Conservation (phyloP, 2,797 vertebrate species). For the Decapterus maruadsi region DNA sequence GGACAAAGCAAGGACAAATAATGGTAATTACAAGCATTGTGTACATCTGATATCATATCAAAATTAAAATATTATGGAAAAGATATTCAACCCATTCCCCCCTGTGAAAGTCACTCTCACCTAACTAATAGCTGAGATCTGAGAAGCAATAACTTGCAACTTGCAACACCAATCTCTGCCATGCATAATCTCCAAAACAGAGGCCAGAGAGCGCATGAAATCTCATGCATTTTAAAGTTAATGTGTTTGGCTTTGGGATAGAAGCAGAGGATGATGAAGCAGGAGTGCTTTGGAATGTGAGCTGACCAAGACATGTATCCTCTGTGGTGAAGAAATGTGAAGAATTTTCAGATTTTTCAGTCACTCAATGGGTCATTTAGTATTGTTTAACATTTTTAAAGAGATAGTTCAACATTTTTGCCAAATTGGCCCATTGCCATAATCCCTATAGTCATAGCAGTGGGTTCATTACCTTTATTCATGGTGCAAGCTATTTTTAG, state of each 20-base stretch:
- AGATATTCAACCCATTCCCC: no score
- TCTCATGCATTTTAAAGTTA: neutral
- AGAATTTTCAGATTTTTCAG: neutral
- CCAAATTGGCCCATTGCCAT: no score
- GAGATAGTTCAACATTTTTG: no score
- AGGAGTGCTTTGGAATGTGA: neutral
- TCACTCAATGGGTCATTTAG: neutral
- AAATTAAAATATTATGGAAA: no score
- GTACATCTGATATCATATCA: no score
- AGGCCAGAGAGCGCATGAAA: neutral
- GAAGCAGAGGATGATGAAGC: neutral
- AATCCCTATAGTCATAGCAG: no score
- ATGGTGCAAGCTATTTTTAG: no score
- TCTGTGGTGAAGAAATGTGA: neutral
- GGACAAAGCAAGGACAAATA: no score
- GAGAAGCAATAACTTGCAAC: constrained; percentile 9
- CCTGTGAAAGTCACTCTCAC: neutral
- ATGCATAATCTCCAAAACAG: neutral
- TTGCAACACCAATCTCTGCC: constrained; percentile 3
- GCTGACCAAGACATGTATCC: neutral
- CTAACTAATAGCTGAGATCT: constrained; percentile 43
- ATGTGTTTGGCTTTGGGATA: neutral
- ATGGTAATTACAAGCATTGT: no score
- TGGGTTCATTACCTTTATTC: no score
- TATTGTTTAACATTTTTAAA: neutral